phyloP scores from a whole-genome alignment of 1,140 invertebrate species.

The Saccostrea echinata region DNA sequence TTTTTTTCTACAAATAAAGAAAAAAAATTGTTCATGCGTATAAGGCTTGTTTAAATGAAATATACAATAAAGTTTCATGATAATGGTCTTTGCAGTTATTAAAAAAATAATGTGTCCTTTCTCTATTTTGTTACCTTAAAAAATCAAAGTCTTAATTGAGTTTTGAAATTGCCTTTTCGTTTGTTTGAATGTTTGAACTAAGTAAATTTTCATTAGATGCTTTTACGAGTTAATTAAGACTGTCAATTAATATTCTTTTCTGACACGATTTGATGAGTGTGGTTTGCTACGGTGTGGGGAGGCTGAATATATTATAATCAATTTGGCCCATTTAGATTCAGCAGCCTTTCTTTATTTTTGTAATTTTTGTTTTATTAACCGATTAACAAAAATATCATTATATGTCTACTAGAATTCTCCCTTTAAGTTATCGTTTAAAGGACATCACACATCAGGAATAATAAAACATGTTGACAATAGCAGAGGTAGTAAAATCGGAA shows the following conservation, averaged over 20 bases:
- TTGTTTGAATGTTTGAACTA: not conserved
- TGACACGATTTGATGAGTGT: conserved; percentile 1
- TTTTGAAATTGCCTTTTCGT: not conserved
- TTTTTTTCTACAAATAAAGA: not conserved
- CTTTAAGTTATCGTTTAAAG: not conserved
- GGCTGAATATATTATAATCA: conserved; percentile 29
- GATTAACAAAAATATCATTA: not conserved
- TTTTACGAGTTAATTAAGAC: conserved; percentile 28
- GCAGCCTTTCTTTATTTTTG: not conserved
- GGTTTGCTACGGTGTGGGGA: conserved; percentile 9
- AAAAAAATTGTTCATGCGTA: not conserved
- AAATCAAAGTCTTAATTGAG: not conserved
- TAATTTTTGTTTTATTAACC: conserved; percentile 17
- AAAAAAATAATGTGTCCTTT: not conserved
- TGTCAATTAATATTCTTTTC: conserved; percentile 11
- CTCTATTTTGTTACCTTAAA: not conserved
- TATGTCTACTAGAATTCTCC: not conserved
- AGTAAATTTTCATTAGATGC: not conserved
- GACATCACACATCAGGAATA: not conserved
- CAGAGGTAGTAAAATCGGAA: not conserved
- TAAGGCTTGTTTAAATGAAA: not conserved
- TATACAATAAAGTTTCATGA: not conserved
- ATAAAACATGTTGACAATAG: not conserved
- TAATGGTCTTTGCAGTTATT: not conserved
- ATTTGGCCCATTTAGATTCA: not conserved